Evolutionary conservation across 1,140 invertebrate species (phyloP).

Genomic region (Olivierus martensii): DNA sequence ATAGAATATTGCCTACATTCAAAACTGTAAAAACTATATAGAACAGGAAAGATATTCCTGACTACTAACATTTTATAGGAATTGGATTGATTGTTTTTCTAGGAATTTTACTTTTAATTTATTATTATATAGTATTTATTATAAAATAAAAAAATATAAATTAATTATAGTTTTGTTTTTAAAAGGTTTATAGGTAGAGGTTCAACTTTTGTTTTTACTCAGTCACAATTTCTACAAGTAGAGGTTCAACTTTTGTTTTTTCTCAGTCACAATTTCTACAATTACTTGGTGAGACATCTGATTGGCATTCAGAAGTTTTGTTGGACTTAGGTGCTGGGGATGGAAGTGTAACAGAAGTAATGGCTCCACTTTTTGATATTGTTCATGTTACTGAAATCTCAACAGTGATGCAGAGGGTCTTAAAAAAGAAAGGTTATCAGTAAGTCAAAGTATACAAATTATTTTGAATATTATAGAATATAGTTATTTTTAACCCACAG

Average conservation of each 20-base stretch:
- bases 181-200: slow-evolving; percentile 63
- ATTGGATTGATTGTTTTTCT: too few relatives aligned
- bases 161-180: slow-evolving; percentile 17
- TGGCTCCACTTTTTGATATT: slow-evolving; percentile 43
- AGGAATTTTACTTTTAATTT: too few relatives aligned
- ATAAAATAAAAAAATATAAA: too few relatives aligned
- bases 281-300: slow-evolving; percentile 35
- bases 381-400: slow-evolving; percentile 80
- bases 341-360: slow-evolving; percentile 64
- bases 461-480: too few relatives aligned
- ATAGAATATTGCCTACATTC: too few relatives aligned
- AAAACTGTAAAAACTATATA: too few relatives aligned
- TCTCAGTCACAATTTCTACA: slow-evolving; percentile 55
- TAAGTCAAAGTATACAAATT: slow-evolving; percentile 27
- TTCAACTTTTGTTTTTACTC: slow-evolving; percentile 85
- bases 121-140: too few relatives aligned
- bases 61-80: too few relatives aligned
- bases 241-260: slow-evolving; percentile 88
- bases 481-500: too few relatives aligned
- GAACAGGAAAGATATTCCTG: too few relatives aligned
- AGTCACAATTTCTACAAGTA: slow-evolving; percentile 56
- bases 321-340: slow-evolving; percentile 85
- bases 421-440: slow-evolving; percentile 24
- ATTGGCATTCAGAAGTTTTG: slow-evolving; percentile 27
- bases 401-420: slow-evolving; percentile 43